Evolutionary conservation across 2,888 invertebrate genomes (phyloP), one percentile per base, ranked within the genome.

Genomic region (Amiota mariae): DNA sequence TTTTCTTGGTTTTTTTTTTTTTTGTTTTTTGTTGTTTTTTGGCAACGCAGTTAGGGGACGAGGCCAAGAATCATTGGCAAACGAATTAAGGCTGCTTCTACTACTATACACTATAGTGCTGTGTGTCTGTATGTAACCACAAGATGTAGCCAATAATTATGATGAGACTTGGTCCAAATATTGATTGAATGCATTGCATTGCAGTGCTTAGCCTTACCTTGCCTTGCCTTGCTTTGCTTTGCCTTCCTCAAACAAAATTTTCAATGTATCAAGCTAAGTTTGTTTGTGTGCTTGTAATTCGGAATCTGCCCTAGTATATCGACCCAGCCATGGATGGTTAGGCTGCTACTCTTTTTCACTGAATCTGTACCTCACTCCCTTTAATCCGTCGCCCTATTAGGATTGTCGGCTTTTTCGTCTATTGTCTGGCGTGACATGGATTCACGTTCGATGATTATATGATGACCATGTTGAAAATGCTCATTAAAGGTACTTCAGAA

Each of bases 381-480:
- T 20, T 48, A 51, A 57, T 59, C 66, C 75, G 20, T 15, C 48
- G 71, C 71, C 24, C 48, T 57, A 59, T 54, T 18, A 63, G 57
- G 54, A 47, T 51, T n/a, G 64, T 77, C 48, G 73, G 77, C 74
- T 36, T 36, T 36, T 36, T 36, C 36, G 36, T 36, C 68, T 51
- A 24, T 51, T 20, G 20, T 12, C 46, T 24, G 64, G 64, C 46
- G n/a, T 18, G 8, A 20, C 10, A 20, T 18, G 66, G 15, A 47
- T 66, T 18, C 15, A 66, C 47, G 66, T 48, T 59, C 61, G 72
- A 68, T 82, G 86, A 85, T 85, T 86, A 85, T 78, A 81, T 84
- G 87, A 85, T 86, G 87, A 85, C 85, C 87, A 84, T 80, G 85
- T 82, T 86, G 87, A 85, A 85, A 85, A 87, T 80, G 83, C 87